phyloP scores from a whole-genome alignment of 2,113 vertebrate species.

The Morone chrysops region DNA sequence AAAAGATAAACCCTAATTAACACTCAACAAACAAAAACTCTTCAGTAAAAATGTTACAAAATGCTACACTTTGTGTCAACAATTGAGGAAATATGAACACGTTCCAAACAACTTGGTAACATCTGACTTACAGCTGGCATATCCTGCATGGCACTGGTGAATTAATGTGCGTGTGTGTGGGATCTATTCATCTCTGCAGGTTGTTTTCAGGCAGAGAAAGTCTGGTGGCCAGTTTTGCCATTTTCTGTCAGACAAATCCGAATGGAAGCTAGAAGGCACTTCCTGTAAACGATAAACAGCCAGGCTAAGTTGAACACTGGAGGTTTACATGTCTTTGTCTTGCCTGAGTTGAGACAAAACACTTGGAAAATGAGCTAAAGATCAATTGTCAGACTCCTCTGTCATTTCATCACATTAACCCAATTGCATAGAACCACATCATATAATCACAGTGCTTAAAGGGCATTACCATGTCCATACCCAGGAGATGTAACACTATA shows the following conservation, averaged over 20 bases:
- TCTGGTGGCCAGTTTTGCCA: too few relatives aligned
- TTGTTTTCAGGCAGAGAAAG: not conserved
- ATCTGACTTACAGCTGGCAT: too few relatives aligned
- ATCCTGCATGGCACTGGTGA: not conserved
- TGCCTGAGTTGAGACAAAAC: slow-evolving; percentile 7
- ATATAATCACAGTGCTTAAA: slow-evolving; percentile 35
- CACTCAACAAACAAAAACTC: too few relatives aligned
- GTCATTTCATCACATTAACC: slow-evolving; percentile 17
- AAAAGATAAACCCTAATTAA: too few relatives aligned
- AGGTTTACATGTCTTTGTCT: not conserved
- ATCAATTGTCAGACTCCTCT: not conserved
- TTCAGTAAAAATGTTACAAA: not conserved
- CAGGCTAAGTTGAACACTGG: not conserved
- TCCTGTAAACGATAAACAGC: not conserved
- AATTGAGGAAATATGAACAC: not conserved
- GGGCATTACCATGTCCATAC: slow-evolving; percentile 51
- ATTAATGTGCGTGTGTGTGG: not conserved
- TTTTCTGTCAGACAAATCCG: too few relatives aligned
- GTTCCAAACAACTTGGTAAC: not conserved
- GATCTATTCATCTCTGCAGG: not conserved
- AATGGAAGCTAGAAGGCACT: too few relatives aligned
- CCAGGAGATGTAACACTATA: slow-evolving; percentile 77
- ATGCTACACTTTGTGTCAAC: too few relatives aligned
- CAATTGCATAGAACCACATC: slow-evolving; percentile 47
- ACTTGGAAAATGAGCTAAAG: not conserved